Conservation (phyloP, 2,113 vertebrate species). For the Megaptera novaeangliae region DNA sequence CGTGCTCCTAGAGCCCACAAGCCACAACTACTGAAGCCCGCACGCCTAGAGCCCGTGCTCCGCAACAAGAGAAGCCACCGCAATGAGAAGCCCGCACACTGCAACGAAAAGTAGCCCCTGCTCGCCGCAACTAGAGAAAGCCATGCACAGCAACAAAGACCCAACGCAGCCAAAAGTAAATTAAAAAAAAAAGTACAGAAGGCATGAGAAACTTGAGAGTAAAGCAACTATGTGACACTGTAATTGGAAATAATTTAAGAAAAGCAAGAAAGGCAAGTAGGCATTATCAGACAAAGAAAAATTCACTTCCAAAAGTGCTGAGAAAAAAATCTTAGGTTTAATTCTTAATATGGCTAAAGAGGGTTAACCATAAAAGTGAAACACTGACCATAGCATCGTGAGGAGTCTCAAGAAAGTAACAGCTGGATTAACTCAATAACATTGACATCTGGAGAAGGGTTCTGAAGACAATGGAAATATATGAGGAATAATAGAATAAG, state of each 20-base stretch:
- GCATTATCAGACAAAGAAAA: neutral
- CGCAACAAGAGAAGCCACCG: rapidly evolving
- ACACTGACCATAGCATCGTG: neutral
- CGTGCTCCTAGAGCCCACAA: too few species aligned
- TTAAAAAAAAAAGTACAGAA: neutral
- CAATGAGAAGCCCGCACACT: too few species aligned
- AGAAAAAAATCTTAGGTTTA: neutral
- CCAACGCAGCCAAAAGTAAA: too few species aligned
- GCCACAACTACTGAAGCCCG: too few species aligned
- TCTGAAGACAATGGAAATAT: neutral
- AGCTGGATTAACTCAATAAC: neutral
- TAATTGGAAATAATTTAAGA: neutral
- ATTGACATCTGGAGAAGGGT: neutral
- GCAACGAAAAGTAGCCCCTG: too few species aligned
- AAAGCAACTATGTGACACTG: neutral
- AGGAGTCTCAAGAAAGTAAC: neutral
- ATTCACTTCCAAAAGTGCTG: neutral
- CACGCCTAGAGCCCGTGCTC: too few species aligned
- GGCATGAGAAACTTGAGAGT: neutral
- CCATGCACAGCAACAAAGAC: too few species aligned
- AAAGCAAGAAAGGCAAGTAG: neutral
- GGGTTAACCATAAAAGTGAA: neutral
- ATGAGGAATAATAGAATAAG: neutral
- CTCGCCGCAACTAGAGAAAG: too few species aligned
- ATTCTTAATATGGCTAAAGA: neutral